Percentiles rank a stretch among this genome's conserved stretches.
Conservation (phyloP, 2,797 vertebrate species). For the Parauchenoglanis punctatus region DNA sequence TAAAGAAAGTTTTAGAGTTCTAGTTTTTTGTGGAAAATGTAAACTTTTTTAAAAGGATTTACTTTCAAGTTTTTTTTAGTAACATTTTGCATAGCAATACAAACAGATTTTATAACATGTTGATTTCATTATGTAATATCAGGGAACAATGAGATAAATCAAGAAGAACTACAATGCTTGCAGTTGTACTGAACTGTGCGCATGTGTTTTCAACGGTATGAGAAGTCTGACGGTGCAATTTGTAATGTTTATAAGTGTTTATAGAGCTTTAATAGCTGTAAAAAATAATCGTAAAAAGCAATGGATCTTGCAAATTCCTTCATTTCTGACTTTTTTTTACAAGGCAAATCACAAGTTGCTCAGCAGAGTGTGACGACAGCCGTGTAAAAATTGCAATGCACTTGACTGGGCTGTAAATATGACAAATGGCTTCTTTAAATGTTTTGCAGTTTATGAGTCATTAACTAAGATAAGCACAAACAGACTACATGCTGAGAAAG, state of each 20-base stretch:
- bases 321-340: neutral
- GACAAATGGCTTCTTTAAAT: neutral
- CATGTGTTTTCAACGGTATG: neutral
- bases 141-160: neutral
- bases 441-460: slow-evolving; percentile 1
- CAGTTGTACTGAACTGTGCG: neutral
- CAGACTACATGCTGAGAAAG: neutral
- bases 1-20: neutral
- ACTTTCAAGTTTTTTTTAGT: neutral
- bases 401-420: slow-evolving; percentile 12
- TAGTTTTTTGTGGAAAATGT: neutral
- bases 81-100: neutral
- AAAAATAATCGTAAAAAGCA: neutral
- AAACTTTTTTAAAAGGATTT: too few species aligned
- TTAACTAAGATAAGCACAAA: neutral
- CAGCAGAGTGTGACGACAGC: neutral
- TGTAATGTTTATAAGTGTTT: neutral
- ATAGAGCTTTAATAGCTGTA: neutral
- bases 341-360: neutral
- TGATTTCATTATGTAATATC: neutral
- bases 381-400: neutral
- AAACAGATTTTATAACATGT: neutral
- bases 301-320: neutral
- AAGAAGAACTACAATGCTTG: neutral
- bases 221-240: neutral